A percentile compares a stretch with the other conserved stretches of the same genome.
These are phyloP conservation scores for Henricia sp. DNA, from an alignment of 53 echinoderm and acorn worm species.

Conservation along the genomic window DNA sequence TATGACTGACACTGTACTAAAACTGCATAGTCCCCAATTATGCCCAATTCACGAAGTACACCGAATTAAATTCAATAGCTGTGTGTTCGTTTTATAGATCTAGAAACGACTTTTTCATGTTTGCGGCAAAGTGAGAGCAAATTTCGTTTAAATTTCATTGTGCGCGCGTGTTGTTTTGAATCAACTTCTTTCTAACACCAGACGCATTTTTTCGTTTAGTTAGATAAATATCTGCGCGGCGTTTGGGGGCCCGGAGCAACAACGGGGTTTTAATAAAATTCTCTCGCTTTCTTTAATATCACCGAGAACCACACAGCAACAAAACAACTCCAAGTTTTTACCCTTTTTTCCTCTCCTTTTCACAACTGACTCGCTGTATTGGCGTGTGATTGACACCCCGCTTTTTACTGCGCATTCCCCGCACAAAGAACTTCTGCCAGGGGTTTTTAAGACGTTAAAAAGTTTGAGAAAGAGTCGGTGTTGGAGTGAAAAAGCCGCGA, in stretches of 20 bases:
- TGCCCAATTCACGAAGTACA: too few relatives aligned
- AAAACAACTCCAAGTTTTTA: conserved; percentile 4
- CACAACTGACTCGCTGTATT: conserved; percentile 34
- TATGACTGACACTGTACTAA: too few relatives aligned
- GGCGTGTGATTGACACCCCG: conserved; percentile 42
- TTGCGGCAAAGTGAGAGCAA: too few relatives aligned
- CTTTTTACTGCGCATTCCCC: not conserved
- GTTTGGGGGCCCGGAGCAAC: conserved; percentile 7
- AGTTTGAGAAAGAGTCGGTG: conserved; percentile 58
- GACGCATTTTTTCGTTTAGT: conserved; percentile 49
- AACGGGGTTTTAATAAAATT: conserved; percentile 5
- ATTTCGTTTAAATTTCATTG: too few relatives aligned
- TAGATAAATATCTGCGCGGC: conserved; percentile 42
- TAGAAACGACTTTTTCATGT: too few relatives aligned
- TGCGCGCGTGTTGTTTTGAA: conserved; percentile 25
- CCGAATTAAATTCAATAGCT: too few relatives aligned
- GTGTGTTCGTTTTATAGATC: too few relatives aligned
- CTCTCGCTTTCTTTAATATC: conserved; percentile 11
- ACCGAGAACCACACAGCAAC: not conserved
- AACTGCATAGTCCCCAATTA: too few relatives aligned
- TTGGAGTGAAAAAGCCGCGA: conserved; percentile 58
- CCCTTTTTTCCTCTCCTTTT: conserved; percentile 9
- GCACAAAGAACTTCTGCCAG: conserved; percentile 16
- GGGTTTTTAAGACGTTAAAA: conserved; percentile 43
- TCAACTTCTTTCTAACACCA: conserved; percentile 25